These are phyloP conservation scores for Watsonalla binaria DNA, from an alignment of 2,888 invertebrate species.

Conservation along the genomic window DNA sequence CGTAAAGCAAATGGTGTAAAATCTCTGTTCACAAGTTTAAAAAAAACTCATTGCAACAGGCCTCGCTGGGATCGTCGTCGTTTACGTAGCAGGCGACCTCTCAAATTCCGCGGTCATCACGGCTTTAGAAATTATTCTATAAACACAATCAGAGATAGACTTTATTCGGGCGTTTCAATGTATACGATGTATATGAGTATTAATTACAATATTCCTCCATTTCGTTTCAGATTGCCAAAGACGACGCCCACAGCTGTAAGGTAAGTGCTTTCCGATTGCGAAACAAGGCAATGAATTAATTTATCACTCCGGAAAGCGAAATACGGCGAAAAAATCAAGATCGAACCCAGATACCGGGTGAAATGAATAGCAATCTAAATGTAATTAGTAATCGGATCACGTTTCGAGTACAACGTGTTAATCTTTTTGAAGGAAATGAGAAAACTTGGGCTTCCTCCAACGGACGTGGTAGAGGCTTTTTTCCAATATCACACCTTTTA, in stretches of 20 bases:
- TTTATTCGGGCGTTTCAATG: no score
- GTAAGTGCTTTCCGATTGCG: not conserved
- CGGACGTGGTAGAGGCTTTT: conserved; percentile 27
- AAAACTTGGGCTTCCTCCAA: conserved; percentile 42
- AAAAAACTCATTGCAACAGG: no score
- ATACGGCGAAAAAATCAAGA: conserved; percentile 1
- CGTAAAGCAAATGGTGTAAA: no score
- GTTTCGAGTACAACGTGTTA: conserved; percentile 51
- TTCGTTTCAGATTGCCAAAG: not conserved
- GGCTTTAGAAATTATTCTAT: no score
- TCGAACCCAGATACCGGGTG: conserved; percentile 8
- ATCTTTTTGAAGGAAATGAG: conserved; percentile 66
- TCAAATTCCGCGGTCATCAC: no score
- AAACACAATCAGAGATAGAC: no score
- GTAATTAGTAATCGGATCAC: conserved; percentile 47
- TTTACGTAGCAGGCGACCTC: no score
- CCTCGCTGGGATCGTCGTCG: no score
- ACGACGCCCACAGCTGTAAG: not conserved
- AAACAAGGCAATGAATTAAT: not conserved
- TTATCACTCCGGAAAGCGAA: not conserved
- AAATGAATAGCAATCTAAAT: conserved; percentile 40
- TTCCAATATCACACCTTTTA: conserved; percentile 17
- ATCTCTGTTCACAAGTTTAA: no score
- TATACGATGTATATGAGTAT: not conserved
- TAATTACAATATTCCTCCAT: not conserved